Conservation (phyloP, 2,797 vertebrate genomes). For the Etheostoma nigrum region DNA sequence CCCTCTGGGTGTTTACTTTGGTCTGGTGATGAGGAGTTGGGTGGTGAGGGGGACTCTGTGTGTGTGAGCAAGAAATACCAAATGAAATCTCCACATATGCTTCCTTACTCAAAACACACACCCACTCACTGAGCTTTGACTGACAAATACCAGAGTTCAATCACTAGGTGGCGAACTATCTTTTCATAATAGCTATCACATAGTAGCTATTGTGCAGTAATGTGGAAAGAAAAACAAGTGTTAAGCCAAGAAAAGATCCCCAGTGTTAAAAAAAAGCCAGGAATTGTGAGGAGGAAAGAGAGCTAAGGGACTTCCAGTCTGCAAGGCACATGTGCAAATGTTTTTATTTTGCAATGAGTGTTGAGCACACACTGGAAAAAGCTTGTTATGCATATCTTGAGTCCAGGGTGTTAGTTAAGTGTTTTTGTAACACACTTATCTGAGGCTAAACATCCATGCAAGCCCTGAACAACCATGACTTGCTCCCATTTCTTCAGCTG, state of each 20-base stretch:
- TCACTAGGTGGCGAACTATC: conserved; percentile 63
- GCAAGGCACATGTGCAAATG: conserved; percentile 43
- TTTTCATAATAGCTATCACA: conserved; percentile 41
- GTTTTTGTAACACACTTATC: conserved; percentile 25
- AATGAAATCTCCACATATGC: conserved; percentile 1
- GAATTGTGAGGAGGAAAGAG: conserved; percentile 19
- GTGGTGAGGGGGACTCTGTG: conserved; percentile 12
- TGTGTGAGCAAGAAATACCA: conserved; percentile 17
- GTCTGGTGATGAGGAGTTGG: conserved; percentile 57
- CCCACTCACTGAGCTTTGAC: not conserved
- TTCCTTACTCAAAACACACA: conserved; percentile 1
- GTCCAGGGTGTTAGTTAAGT: conserved; percentile 30
- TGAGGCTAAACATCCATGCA: conserved; percentile 14
- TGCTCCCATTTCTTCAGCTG: conserved; percentile 16
- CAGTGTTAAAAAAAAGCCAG: conserved; percentile 4
- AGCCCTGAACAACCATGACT: conserved; percentile 12
- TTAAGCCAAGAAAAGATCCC: conserved; percentile 48
- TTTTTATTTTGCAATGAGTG: conserved; percentile 47
- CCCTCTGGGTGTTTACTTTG: conserved; percentile 71
- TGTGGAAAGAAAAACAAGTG: conserved; percentile 36
- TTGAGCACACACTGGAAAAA: conserved; percentile 26
- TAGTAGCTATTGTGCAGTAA: conserved; percentile 17
- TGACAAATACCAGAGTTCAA: not conserved
- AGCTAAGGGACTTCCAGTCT: conserved; percentile 37
- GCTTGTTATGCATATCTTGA: conserved; percentile 8